Evolutionary conservation across 2,113 vertebrate genomes (phyloP), one percentile per base, ranked within the genome.

Genomic region (Panthera tigris): DNA sequence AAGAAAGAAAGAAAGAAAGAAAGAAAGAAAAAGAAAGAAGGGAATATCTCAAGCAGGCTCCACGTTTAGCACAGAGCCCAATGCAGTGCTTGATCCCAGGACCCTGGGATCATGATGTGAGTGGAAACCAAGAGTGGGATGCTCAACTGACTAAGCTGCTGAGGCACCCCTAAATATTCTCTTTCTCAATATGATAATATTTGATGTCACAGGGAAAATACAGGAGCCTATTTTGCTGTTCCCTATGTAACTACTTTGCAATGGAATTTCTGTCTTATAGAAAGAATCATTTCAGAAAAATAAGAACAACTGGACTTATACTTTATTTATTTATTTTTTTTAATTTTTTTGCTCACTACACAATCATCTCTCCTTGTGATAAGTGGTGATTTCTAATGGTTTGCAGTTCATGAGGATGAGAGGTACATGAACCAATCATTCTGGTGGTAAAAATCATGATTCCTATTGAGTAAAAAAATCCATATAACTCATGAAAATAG

Each of bases 271-370:
- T 71, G 21, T 65, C 68, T 86, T 36, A 73, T 19, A 73, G 48
- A 94, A 91, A 89, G 31, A 90, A 45, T 63, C 9, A 39, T 55
- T 78, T 90, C 25, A 87, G 73, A 57, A 94, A 93, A 55, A 73
- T 79, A 76, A 90, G 33, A 95, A 6, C 73, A 65, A 84, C 9
- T 74, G 29, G 45, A 55, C 29, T 92, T 55, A 81, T 10, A 82
- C 31, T 66, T 57, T 36, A 45, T 45, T 45, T 45, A 39, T 39
- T 39, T 39, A 39, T 45, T 39, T 39, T n/a, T n/a, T n/a, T n/a
- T n/a, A n/a, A 7, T 45, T 45, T 80, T 71, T 78, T 78, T 19
- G 78, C 11, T 95, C 33, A 29, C 21, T 61, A 74, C 2, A 74
- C 15, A 92, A 41, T 73, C 41, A 87, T 48, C 68, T 93, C 55